Evolutionary conservation across 2,113 vertebrate genomes (phyloP), one percentile per base, ranked within the genome.

Genomic region (Cheirogaleus medius): DNA sequence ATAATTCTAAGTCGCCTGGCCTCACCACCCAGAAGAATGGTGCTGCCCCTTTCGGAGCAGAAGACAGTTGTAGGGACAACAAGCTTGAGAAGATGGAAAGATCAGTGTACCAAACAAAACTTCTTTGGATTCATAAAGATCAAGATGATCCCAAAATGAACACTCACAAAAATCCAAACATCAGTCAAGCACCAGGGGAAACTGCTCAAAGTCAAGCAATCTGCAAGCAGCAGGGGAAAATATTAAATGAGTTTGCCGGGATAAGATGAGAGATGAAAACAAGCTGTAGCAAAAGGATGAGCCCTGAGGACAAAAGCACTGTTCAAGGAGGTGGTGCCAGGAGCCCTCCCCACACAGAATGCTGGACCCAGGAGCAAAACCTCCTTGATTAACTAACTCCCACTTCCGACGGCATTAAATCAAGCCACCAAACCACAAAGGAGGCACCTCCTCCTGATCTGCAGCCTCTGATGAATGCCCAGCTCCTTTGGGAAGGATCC

Each of bases 251-350:
- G 3, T 12, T 0, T 49, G 47, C 63, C 12, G 29, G 21, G 27
- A 6, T 5, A 5, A 13, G n/a, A 37, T 0, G 4, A 6, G 34
- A 14, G n/a, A 4, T 8, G 8, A 8, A 12, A 9, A 27, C 0
- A 1, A 15, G 52, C 44, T 34, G n/a, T 25, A 5, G 76, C 21
- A 3, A 49, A 49, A 60, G 52, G 52, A 27, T 4, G 27, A 20
- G 13, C 6, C 27, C 42, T 13, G 12, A 64, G 69, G 44, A 32
- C 47, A 13, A 27, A 85, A 1, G 47, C 42, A 83, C 47, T 18
- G 77, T 23, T 1, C 0, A 1, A 69, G 77, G 29, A 23, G 42
- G 20, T 5, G 49, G 20, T 0, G 0, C 29, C 3, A 17, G 2
- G 7, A 49, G 37, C 52, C 44, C 47, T 17, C 64, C 63, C 44